Evolutionary conservation across 2,888 invertebrate species (phyloP).

Genomic region (Dolichomitus sp.): DNA sequence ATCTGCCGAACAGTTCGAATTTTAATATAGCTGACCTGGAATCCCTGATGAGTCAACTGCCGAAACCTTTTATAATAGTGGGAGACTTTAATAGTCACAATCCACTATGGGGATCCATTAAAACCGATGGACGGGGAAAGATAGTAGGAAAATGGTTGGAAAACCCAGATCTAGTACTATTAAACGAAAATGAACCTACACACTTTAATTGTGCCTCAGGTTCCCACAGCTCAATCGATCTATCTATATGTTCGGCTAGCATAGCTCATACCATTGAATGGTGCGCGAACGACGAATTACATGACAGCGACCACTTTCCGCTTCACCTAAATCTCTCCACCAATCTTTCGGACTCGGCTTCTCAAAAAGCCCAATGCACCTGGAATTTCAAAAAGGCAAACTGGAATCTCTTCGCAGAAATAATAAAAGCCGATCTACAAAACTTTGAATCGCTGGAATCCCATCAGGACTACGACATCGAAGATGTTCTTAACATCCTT

Average conservation of each 20-base stretch:
- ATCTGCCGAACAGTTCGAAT: neutral
- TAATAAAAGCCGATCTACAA: neutral
- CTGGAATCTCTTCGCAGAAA: conserved; percentile 40
- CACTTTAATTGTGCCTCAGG: neutral
- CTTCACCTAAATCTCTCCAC: conserved; percentile 15
- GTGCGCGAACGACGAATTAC: conserved; percentile 10
- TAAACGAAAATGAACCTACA: neutral
- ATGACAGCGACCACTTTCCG: conserved; percentile 67
- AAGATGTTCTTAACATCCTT: neutral
- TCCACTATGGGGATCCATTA: neutral
- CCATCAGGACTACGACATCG: neutral
- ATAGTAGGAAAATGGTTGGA: neutral
- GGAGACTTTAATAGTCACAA: neutral
- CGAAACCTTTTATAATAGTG: neutral
- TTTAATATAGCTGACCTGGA: neutral
- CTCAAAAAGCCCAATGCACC: neutral
- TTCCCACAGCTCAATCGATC: conserved; percentile 41
- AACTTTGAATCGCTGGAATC: neutral
- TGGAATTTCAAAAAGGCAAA: conserved; percentile 68
- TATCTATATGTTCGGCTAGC: conserved; percentile 26
- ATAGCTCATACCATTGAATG: conserved; percentile 31
- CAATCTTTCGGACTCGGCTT: neutral
- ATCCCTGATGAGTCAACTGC: neutral
- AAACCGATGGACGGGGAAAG: neutral
- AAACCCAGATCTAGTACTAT: neutral